Evolutionary conservation across 2,888 invertebrate genomes (phyloP), one percentile per base, ranked within the genome.

Genomic region (Drosophila fulvimacula): DNA sequence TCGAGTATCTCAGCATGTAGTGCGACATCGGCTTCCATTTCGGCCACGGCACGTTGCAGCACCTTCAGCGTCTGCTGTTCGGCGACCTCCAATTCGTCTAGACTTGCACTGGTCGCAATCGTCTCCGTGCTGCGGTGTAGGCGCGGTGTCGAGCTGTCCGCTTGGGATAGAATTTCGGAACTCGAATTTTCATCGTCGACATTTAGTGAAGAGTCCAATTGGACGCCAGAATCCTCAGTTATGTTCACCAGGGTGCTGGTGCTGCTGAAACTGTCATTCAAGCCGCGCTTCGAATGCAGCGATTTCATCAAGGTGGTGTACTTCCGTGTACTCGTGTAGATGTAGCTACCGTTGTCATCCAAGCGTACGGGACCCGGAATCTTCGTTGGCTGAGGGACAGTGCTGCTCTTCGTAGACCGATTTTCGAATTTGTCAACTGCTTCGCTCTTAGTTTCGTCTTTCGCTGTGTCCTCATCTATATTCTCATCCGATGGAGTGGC

Each of bases 21-120:
- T 15, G 51, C 75, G 21, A 88, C 56, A 27, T 86, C 84, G 1
- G 58, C 76, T 49, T 87, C 85, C 83, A 83, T 83, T 66, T 89
- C 89, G 19, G 89, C 83, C 6, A 83, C 88, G 4, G 82, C 88
- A 1, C 59, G 82, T 49, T 89, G 83, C 19, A 83, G 60, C 17
- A 76, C 82, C 5, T 52, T 42, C 0, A 83, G 69, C 5, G 88
- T 79, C 19, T 76, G 56, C 34, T 58, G 51, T 39, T 87, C 89
- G 9, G 52, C 89, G 15, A 1, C 17, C 10, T 67, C 55, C 15
- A 83, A 11, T 5, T 61, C 58, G 24, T 55, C 3, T 2, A 73
- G 39, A 24, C 75, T 73, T 4, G 13, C 60, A 19, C 17, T 55
- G 13, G 24, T 27, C 3, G 3, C 17, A 15, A 64, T 17, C 3